Evolutionary conservation across 2,113 vertebrate genomes (phyloP).

Genomic region (Gymnobelideus leadbeateri): DNA sequence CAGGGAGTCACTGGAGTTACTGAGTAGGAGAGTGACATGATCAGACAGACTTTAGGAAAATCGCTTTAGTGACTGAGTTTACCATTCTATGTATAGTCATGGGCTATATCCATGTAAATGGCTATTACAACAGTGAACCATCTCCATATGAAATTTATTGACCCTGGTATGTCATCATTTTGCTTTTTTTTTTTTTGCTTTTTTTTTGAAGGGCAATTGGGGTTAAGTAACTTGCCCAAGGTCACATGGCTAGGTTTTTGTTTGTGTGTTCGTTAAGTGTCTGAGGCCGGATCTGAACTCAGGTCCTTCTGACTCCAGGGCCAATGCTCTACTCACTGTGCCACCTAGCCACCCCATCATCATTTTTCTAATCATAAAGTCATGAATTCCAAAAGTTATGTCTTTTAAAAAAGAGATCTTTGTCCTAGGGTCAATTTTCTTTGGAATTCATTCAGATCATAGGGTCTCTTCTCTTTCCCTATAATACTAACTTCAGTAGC

Average conservation of each 20-base stretch:
- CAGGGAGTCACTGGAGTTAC: not conserved
- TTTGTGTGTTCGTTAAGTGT: too few relatives aligned
- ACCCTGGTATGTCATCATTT: not conserved
- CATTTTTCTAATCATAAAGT: conserved; percentile 5
- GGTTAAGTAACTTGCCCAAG: too few relatives aligned
- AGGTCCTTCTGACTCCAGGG: too few relatives aligned
- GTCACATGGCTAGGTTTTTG: too few relatives aligned
- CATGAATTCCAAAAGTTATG: not conserved
- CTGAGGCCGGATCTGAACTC: too few relatives aligned
- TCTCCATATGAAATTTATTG: not conserved
- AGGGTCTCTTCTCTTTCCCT: not conserved
- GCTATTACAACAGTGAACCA: not conserved
- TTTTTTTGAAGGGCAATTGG: too few relatives aligned
- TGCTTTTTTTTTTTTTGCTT: too few relatives aligned
- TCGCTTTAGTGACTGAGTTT: not conserved
- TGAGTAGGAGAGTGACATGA: not conserved
- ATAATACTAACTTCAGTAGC: not conserved
- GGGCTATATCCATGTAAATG: not conserved
- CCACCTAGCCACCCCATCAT: too few relatives aligned
- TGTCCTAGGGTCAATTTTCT: not conserved
- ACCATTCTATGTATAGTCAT: not conserved
- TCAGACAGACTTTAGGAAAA: not conserved
- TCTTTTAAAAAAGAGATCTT: not conserved
- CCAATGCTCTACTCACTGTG: too few relatives aligned
- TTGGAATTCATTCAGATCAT: not conserved